Base-by-base conservation (phyloP, 2,113 vertebrate genomes). In the Pluvialis apricaria region DNA sequence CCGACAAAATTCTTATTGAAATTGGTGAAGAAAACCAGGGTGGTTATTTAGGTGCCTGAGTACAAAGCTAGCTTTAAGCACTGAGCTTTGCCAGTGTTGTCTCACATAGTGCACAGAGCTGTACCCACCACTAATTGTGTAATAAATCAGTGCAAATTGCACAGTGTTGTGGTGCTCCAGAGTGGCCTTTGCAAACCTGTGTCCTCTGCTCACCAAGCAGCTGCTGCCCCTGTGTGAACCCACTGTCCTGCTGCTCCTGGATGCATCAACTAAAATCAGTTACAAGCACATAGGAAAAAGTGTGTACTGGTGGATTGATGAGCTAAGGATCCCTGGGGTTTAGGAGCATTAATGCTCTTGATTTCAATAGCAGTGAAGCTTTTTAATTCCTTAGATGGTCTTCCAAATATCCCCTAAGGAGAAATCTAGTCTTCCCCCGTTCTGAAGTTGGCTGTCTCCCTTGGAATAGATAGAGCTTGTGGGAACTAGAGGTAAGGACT, bases 91-190 rank as follows among this genome's bases (percentile, higher is more conserved):
- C 69, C n/a, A 25, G n/a, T 36, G 45, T 32, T 89, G 60, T 49
- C 19, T 85, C 44, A 87, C 0, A 0, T 14, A 54, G 72, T 64
- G 77, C 18, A n/a, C 61, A 65, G 77, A 87, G 73, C 62, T 82
- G 40, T 54, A 85, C 88, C 61, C 58, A 42, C 20, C 2, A 2
- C 84, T 94, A 89, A 95, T 94, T 95, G 86, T 2, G 4, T 82
- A 79, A 94, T 91, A 85, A 92, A 94, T 91, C 91, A 89, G 81
- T 85, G 54, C 42, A 86, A 92, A 91, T 69, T 85, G 89, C 83
- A 71, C 22, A 36, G 17, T 79, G 26, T 13, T 72, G 49, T 44
- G 51, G 25, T 20, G 42, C 66, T 79, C 49, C 0, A 0, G 45
- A 69, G 55, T 0, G 3, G 88, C 78, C 89, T 94, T 85, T 94